Evolutionary conservation across 2,888 invertebrate species (phyloP).

Genomic region (Troides helena): DNA sequence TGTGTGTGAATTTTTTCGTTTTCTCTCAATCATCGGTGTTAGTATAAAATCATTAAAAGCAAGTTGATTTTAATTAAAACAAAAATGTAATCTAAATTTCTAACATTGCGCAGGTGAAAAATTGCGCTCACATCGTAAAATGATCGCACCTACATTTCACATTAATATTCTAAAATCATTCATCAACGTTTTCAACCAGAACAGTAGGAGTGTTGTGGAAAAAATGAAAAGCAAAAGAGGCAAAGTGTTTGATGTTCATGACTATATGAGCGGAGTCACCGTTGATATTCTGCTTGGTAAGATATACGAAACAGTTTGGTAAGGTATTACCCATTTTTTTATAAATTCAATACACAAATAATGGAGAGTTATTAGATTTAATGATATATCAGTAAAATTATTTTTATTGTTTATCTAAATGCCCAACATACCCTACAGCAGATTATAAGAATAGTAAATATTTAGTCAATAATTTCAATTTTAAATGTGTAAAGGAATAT

Average conservation of each 20-base stretch:
- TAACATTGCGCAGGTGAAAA: constrained; percentile 79
- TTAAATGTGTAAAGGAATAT: no score
- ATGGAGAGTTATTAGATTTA: no score
- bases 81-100: not conserved
- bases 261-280: constrained; percentile 89
- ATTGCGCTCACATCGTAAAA: constrained; percentile 90
- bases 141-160: constrained; percentile 92
- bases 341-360: not conserved
- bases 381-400: no score
- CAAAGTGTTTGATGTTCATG: constrained; percentile 87
- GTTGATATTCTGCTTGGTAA: constrained; percentile 87
- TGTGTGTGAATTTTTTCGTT: not conserved
- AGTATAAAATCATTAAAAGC: not conserved
- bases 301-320: constrained; percentile 30
- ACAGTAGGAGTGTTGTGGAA: constrained; percentile 84
- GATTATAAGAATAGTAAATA: no score
- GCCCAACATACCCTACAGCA: no score
- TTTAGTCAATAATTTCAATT: no score
- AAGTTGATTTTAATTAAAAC: not conserved
- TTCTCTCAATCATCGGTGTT: no score
- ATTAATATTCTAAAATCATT: constrained; percentile 91
- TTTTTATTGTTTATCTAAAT: no score
- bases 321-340: not conserved
- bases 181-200: constrained; percentile 87
- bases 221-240: constrained; percentile 83